Evolutionary conservation across 2,888 invertebrate species (phyloP).

Genomic region (Tubiluchus corallicola): DNA sequence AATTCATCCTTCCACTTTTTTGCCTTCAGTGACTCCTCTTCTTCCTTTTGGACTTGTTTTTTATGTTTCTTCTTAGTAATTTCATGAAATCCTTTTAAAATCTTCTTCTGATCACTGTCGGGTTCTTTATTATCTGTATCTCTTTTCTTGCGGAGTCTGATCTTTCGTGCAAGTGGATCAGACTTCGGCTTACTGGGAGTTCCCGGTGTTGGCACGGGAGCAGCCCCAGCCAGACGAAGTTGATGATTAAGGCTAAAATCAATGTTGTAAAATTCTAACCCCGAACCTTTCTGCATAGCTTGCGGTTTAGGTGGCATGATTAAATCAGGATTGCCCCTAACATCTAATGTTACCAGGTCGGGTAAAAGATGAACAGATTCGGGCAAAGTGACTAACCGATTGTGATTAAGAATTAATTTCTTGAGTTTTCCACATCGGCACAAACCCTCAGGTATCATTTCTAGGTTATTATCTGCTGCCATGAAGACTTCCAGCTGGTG

Average conservation of each 20-base stretch:
- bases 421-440: constrained; percentile 60
- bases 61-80: constrained; percentile 8
- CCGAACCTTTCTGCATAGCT: constrained; percentile 40
- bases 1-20: constrained; percentile 90
- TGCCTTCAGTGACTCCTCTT: constrained; percentile 39
- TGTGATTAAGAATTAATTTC: constrained; percentile 76
- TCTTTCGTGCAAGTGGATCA: constrained; percentile 85
- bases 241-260: constrained; percentile 86
- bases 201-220: constrained; percentile 40
- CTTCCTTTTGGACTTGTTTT: constrained; percentile 8
- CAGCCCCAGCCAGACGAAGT: constrained; percentile 71
- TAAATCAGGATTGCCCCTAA: constrained; percentile 76
- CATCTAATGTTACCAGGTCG: constrained; percentile 62
- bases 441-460: constrained; percentile 95
- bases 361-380: constrained; percentile 88
- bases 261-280: constrained; percentile 74
- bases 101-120: constrained; percentile 69
- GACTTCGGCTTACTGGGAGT: constrained; percentile 30
- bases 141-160: constrained; percentile 59
- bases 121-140: constrained; percentile 43
- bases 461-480: constrained; percentile 80
- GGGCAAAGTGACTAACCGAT: constrained; percentile 82
- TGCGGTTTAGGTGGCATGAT: constrained; percentile 94
- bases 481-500: constrained; percentile 82
- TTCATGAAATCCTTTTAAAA: constrained; percentile 59